Evolutionary conservation across 2,888 invertebrate species (phyloP).

Genomic region (Gortyna flavago): DNA sequence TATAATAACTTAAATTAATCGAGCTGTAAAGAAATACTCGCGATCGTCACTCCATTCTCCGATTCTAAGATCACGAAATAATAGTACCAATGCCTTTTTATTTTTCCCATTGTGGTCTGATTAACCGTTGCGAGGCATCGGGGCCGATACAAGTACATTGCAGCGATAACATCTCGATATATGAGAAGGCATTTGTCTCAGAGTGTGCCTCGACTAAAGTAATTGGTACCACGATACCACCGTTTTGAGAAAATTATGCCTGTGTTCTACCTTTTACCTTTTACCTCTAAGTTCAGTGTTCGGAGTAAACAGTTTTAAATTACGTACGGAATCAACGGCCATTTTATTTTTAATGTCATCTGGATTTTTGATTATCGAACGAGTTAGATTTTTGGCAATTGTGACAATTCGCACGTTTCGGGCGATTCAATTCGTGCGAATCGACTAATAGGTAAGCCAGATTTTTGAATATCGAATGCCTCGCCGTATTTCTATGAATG

Average conservation of each 20-base stretch:
- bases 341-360: constrained; percentile 38
- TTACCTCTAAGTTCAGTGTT: constrained; percentile 49
- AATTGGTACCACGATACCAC: constrained; percentile 63
- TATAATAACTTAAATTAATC: background rate
- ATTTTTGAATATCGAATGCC: constrained; percentile 28
- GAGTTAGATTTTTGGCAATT: background rate
- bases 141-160: constrained; percentile 66
- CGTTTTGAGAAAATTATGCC: constrained; percentile 62
- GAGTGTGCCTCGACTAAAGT: constrained; percentile 65
- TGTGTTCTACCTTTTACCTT: constrained; percentile 40
- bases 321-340: constrained; percentile 24
- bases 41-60: constrained; percentile 11
- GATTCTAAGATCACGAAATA: constrained; percentile 53
- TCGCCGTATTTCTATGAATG: background rate
- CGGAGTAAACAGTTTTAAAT: constrained; percentile 49
- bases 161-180: constrained; percentile 80
- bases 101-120: constrained; percentile 65
- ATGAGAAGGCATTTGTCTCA: constrained; percentile 81
- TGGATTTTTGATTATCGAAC: constrained; percentile 14
- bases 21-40: background rate
- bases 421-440: background rate
- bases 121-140: constrained; percentile 67
- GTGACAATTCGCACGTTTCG: background rate
- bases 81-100: constrained; percentile 54
- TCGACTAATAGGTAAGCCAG: background rate